These are phyloP conservation scores for Crocidura indochinensis DNA, from an alignment of 2,797 vertebrate genomes.

Conservation along the genomic window DNA sequence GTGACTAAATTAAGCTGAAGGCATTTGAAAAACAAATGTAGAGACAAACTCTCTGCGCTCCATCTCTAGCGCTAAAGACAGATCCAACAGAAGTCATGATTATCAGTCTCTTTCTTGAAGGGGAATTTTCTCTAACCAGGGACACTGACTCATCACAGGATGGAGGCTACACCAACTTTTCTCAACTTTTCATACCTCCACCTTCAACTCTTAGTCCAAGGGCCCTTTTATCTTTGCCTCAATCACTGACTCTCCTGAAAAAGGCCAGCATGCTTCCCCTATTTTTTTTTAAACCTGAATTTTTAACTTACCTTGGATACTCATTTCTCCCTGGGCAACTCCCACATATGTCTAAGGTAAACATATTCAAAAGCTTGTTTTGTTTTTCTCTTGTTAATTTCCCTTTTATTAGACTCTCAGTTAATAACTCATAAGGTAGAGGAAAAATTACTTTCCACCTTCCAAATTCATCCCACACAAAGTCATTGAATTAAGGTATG, in stretches of 20 bases:
- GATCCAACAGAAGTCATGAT: too few relatives aligned
- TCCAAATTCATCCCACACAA: background rate
- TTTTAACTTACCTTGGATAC: background rate
- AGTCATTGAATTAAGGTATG: background rate
- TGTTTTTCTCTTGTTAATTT: background rate
- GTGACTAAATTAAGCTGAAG: background rate
- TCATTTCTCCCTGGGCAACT: background rate
- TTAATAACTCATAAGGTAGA: background rate
- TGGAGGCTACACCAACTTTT: background rate
- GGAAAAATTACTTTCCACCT: background rate
- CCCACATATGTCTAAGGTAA: background rate
- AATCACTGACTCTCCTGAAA: background rate
- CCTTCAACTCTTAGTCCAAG: background rate
- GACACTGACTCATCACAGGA: background rate
- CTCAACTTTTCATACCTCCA: background rate
- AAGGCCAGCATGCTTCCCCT: background rate
- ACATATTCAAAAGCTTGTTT: background rate
- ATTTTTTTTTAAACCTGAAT: background rate
- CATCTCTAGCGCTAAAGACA: background rate
- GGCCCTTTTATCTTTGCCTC: background rate
- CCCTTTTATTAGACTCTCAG: constrained; percentile 3
- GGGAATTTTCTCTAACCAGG: background rate
- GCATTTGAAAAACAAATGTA: background rate
- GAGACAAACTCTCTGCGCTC: background rate
- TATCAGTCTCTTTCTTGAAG: background rate